These are phyloP conservation scores for Lagria hirta DNA, from an alignment of 2,888 invertebrate species.

Conservation along the genomic window DNA sequence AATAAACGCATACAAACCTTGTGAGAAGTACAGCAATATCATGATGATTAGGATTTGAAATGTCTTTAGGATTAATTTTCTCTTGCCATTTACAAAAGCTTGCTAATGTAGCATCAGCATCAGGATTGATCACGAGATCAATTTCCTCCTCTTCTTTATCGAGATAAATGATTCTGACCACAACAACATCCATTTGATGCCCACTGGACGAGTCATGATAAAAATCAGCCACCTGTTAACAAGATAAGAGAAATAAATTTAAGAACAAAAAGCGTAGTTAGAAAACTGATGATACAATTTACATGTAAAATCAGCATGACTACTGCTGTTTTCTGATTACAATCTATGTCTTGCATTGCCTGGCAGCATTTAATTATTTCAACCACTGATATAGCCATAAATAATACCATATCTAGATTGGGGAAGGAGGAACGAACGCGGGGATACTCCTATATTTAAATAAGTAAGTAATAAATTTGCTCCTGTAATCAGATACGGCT, in stretches of 20 bases:
- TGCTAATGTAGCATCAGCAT: constrained; percentile 61
- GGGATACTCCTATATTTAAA: too few species aligned
- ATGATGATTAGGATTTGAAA: constrained; percentile 62
- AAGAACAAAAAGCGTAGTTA: too few species aligned
- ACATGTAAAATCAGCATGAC: constrained; percentile 9
- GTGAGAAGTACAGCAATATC: constrained; percentile 64
- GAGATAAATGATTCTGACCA: constrained; percentile 60
- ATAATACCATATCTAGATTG: constrained; percentile 22
- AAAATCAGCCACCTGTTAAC: constrained; percentile 53
- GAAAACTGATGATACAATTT: constrained; percentile 13
- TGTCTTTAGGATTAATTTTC: constrained; percentile 59
- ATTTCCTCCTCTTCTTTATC: constrained; percentile 59
- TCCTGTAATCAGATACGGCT: constrained; percentile 22
- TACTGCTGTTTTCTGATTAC: constrained; percentile 4
- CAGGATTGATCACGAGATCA: constrained; percentile 55
- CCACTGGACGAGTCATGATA: constrained; percentile 57
- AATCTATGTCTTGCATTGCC: constrained; percentile 5
- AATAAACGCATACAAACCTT: too few species aligned
- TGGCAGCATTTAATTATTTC: constrained; percentile 20
- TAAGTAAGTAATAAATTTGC: constrained; percentile 18
- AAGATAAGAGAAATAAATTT: constrained; percentile 16
- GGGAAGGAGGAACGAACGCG: constrained; percentile 11
- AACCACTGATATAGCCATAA: constrained; percentile 15
- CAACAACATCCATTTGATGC: constrained; percentile 60
- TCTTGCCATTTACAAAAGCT: constrained; percentile 69